phyloP scores from a whole-genome alignment of 2,888 invertebrate genomes.

The Pandemis cinnamomeana region DNA sequence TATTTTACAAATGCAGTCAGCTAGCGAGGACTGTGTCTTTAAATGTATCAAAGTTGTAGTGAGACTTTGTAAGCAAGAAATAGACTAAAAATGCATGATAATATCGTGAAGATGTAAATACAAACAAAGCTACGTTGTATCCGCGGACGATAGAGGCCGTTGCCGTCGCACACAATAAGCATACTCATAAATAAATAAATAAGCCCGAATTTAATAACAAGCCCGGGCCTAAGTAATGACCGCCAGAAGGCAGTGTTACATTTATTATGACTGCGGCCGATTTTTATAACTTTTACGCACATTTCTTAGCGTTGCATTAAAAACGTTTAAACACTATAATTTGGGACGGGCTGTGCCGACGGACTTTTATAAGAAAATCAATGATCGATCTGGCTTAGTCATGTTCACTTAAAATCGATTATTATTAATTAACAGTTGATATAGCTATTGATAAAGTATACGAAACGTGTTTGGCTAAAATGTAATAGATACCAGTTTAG shows the following conservation, averaged over 20 bases:
- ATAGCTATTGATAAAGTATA: not conserved
- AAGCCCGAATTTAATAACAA: slow-evolving; percentile 83
- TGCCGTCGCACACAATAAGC: slow-evolving; percentile 62
- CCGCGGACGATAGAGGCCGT: slow-evolving; percentile 43
- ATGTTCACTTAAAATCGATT: slow-evolving; percentile 38
- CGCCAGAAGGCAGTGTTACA: slow-evolving; percentile 81
- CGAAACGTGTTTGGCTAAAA: not conserved
- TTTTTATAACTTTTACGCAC: slow-evolving; percentile 79
- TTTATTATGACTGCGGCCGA: slow-evolving; percentile 73
- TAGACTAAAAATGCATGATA: not conserved
- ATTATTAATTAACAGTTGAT: slow-evolving; percentile 29
- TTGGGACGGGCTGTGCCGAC: slow-evolving; percentile 61
- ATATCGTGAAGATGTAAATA: slow-evolving; percentile 34
- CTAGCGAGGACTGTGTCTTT: not conserved
- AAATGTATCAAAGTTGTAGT: not conserved
- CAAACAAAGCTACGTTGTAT: not conserved
- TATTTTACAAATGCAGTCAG: not conserved
- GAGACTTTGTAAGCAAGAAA: not conserved
- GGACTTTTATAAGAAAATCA: slow-evolving; percentile 65
- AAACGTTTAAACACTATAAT: slow-evolving; percentile 81
- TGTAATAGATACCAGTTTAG: not conserved
- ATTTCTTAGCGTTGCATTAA: slow-evolving; percentile 80
- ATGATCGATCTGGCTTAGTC: slow-evolving; percentile 40
- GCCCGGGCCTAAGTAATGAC: slow-evolving; percentile 76
- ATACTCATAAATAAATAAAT: slow-evolving; percentile 81